phyloP scores from a whole-genome alignment of 1,140 invertebrate genomes.

The Scaptomyza pallida region DNA sequence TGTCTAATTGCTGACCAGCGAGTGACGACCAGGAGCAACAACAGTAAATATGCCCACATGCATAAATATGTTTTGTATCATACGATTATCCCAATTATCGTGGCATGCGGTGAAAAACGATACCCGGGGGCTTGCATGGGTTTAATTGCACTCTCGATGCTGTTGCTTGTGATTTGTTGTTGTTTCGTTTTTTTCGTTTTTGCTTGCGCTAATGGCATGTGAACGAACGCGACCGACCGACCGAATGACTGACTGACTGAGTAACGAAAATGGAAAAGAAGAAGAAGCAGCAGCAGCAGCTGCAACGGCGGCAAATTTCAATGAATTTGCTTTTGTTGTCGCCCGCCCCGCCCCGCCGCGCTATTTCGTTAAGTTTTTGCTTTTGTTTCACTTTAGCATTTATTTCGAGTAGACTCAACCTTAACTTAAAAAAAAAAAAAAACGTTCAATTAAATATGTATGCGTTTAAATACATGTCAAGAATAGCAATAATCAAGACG shows the following conservation, averaged over 20 bases:
- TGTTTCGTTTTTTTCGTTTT: conserved; percentile 32
- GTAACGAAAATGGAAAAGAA: conserved; percentile 23
- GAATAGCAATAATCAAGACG: no score
- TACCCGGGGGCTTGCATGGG: conserved; percentile 56
- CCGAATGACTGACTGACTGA: conserved; percentile 15
- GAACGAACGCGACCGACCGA: conserved; percentile 36
- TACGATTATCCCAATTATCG: conserved; percentile 4
- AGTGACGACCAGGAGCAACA: background rate
- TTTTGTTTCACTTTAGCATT: conserved; percentile 9
- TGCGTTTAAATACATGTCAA: conserved; percentile 9
- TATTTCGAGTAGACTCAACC: conserved; percentile 13
- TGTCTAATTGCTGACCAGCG: conserved; percentile 28
- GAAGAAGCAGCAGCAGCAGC: conserved; percentile 27
- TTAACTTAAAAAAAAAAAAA: conserved; percentile 16
- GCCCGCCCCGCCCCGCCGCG: background rate
- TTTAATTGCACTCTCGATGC: conserved; percentile 63
- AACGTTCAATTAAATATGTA: background rate
- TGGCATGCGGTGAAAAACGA: conserved; percentile 50
- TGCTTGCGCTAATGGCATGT: conserved; percentile 58
- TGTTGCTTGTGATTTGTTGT: conserved; percentile 23
- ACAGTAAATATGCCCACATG: background rate
- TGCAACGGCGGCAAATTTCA: conserved; percentile 27
- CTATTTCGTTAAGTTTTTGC: conserved; percentile 20
- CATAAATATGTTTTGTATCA: no score
- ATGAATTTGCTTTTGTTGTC: conserved; percentile 51